Percentiles rank a stretch among this genome's conserved stretches.
phyloP scores from a whole-genome alignment of 2,797 vertebrate genomes.

The Rhinophrynus dorsalis region DNA sequence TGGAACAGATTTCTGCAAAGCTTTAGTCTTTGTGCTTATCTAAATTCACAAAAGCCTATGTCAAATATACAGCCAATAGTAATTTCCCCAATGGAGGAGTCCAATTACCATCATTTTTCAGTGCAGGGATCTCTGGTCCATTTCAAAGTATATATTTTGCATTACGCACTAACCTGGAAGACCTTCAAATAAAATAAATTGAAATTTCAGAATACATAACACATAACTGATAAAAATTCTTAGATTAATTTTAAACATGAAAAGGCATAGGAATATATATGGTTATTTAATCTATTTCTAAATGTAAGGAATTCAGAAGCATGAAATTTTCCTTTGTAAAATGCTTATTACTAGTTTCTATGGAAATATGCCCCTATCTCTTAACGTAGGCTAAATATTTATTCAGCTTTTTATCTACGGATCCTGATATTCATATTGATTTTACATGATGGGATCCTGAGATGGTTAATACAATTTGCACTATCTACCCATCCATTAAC shows the following conservation, averaged over 20 bases:
- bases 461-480: too few relatives aligned
- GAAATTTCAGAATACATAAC: conserved; percentile 13
- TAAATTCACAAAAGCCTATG: conserved; percentile 39
- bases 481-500: too few relatives aligned
- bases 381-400: too few relatives aligned
- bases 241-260: not conserved
- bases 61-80: conserved; percentile 42
- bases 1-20: conserved; percentile 32
- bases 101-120: conserved; percentile 42
- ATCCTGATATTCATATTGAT: too few relatives aligned
- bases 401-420: too few relatives aligned
- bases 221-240: not conserved
- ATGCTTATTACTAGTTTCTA: too few relatives aligned
- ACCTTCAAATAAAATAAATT: conserved; percentile 43
- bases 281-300: not conserved
- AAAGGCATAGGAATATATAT: not conserved
- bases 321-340: not conserved
- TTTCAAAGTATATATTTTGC: conserved; percentile 37
- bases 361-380: not conserved
- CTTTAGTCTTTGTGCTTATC: conserved; percentile 32
- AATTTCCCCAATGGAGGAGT: conserved; percentile 38
- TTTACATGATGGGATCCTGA: too few relatives aligned
- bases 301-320: not conserved
- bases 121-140: conserved; percentile 31
- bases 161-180: conserved; percentile 23